Evolutionary conservation across 2,888 invertebrate genomes (phyloP), one percentile per base, ranked within the genome.

Genomic region (Drosophila cracens): DNA sequence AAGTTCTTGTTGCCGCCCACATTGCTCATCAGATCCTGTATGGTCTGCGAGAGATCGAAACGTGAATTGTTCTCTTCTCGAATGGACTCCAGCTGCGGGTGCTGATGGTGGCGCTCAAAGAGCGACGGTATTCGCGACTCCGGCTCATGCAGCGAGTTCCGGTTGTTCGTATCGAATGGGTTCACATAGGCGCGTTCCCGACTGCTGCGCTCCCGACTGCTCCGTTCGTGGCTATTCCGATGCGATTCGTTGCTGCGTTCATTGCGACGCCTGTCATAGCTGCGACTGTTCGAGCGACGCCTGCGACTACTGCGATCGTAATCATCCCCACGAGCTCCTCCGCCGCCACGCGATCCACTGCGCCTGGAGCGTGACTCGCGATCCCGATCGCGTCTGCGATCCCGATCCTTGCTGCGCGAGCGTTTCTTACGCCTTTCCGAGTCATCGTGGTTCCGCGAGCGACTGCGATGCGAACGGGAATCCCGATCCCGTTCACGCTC

Each of bases 301-400:
- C 90, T 76, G 0, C 91, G 84, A 61, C 67, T 86, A 62, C 65
- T 86, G 21, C 88, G 80, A 34, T 90, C 90, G 31, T 81, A 83
- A 10, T 91, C 90, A 90, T 93, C 74, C 83, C 93, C 75, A 85
- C 93, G 87, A 89, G 79, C 89, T 87, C 93, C 73, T 33, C 69
- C 63, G 3, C 82, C 89, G 83, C 93, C 74, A 5, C 91, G 90
- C 3, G 93, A 89, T 89, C 88, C 73, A 89, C 92, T 87, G 93
- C 95, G 94, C 93, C 93, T 94, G 93, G 92, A 93, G 93, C 94
- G 91, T 76, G 94, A 83, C 90, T 94, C 74, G 89, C 94, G 82
- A 92, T 93, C 67, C 82, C 94, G 77, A 18, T 92, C 89, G 4
- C 87, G 86, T 49, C 92, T 94, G 7, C 87, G 89, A 27, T 90